Base-by-base conservation (phyloP, 2,113 vertebrate genomes). In the Phrynocephalus versicolor region DNA sequence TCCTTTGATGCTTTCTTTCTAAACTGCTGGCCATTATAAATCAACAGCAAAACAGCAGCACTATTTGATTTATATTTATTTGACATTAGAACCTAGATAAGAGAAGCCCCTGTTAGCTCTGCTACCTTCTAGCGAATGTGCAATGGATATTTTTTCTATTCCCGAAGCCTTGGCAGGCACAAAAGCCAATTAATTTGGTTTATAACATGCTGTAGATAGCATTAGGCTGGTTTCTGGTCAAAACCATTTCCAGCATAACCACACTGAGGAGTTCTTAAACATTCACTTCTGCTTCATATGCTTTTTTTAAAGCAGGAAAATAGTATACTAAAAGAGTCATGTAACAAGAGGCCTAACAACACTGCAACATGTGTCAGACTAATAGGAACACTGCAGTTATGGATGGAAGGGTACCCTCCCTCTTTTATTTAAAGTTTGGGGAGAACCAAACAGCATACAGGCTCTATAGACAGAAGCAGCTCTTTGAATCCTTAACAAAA, bases 21-120 rank as follows among this genome's bases (percentile, higher is more conserved):
- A 85, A 90, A 92, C 90, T 79, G 82, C 33, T 19, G 35, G 45
- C 60, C 90, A 86, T 90, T 88, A 87, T 7, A 91, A 84, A 77
- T 60, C 88, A 72, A 16, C 60, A 82, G 41, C 45, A 82, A 82
- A 72, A 93, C 3, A 89, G 82, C 88, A 89, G 23, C 21, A 89
- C 83, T 1, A 55, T 8, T 80, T 79, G 62, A 88, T 81, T 90
- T 85, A 86, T 19, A 77, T 65, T 84, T 7, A 76, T 69, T 90
- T 79, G 15, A 86, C 85, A 85, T 33, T 21, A 51, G 64, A 87
- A 58, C 85, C 16, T 51, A 60, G 2, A 1, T 85, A 74, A 1
- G 1, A 16, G 39, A 83, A 51, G 2, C 6, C 37, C 16, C 1
- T 16, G 25, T 45, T 85, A 23, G 57, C 85, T 79, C 88, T 88